Conservation (phyloP, 2,113 vertebrate species). For the Thamnophis sirtalis region DNA sequence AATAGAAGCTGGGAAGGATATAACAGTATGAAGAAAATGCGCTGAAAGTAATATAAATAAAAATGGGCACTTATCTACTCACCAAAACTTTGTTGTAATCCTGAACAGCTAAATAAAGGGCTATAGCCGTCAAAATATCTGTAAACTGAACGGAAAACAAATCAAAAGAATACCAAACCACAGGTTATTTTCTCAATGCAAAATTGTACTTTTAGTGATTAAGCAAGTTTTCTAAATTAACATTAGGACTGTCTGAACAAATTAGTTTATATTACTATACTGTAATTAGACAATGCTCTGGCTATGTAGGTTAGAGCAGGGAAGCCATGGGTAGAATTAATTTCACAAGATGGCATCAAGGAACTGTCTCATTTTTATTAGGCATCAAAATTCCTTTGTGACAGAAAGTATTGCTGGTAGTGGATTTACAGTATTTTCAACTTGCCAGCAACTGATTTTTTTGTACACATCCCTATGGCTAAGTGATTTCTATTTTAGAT, state of each 20-base stretch:
- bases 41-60: background rate
- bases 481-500: background rate
- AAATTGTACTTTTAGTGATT: background rate
- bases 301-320: background rate
- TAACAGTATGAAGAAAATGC: background rate
- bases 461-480: background rate
- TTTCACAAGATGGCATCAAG: background rate
- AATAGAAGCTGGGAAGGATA: background rate
- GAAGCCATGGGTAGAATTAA: background rate
- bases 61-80: slow-evolving; percentile 54
- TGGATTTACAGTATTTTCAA: background rate
- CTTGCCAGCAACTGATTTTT: background rate
- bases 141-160: slow-evolving; percentile 73
- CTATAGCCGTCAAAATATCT: slow-evolving; percentile 87
- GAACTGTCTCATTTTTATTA: background rate
- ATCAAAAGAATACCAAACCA: background rate
- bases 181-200: background rate
- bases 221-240: background rate
- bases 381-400: background rate
- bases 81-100: slow-evolving; percentile 95
- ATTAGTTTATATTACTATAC: background rate
- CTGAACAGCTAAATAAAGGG: slow-evolving; percentile 88
- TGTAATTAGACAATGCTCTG: background rate
- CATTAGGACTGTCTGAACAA: background rate
- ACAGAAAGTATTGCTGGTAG: background rate